Base-by-base conservation (phyloP, 2,113 vertebrate species). In the Myrmophylax atrothorax region DNA sequence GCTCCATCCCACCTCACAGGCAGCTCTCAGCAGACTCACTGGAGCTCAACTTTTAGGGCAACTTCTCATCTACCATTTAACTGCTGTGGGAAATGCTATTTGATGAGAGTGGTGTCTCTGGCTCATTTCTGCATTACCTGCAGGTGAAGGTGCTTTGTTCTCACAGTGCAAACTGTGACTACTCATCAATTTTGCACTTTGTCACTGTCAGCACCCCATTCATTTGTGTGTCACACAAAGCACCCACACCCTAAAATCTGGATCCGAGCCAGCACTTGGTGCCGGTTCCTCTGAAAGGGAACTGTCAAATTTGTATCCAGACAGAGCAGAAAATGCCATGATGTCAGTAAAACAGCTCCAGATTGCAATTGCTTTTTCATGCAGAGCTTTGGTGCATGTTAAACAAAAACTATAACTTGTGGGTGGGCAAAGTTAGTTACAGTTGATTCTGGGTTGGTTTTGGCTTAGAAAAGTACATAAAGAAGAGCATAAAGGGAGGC, bases 321-420 rank as follows among this genome's bases (percentile, higher is more conserved):
- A 44, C 10, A 52, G 35, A 89, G 47, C 33, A 86, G 73, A 90
- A 89, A 63, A 59, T n/a, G 20, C 15, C 60, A 35, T 10, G 19
- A 13, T 58, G 55, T 20, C 38, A 53, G 53, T 67, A 70, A 63
- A 2, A 4, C 23, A 29, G 9, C 42, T 42, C 38, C 35, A 63
- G 18, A 38, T 3, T 28, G 14, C 22, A 79, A 31, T 50, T 70
- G 20, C 31, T 79, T 80, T 84, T 58, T 40, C 12, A 26, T 14
- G 17, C 31, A 46, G 46, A 76, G 14, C 12, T 62, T 77, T 60
- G 28, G 23, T n/a, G 18, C 15, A 35, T 0, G 0, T 7, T 28
- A 31, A 35, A 55, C 19, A 55, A 66, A 89, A 44, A 15, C 19
- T 50, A 35, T 15, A 50, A 55, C 73, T 89, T 77, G 7, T 69